phyloP scores from a whole-genome alignment of 2,888 invertebrate species.

The Artemia sp. region DNA sequence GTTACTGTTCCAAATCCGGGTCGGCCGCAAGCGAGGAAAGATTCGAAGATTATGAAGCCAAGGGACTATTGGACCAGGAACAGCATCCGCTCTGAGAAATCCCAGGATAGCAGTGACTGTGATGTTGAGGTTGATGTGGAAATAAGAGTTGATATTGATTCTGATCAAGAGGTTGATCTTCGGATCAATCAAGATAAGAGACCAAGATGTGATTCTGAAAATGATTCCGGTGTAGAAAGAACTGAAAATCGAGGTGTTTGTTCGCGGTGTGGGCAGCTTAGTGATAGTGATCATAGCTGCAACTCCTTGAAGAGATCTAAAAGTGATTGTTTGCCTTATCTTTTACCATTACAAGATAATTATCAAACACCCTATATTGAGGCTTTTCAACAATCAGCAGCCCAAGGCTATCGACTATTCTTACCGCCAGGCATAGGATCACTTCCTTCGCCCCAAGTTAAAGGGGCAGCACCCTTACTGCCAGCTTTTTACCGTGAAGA shows the following conservation, averaged over 20 bases:
- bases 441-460: constrained; percentile 10
- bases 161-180: constrained; percentile 22
- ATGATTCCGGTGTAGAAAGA: neutral
- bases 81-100: constrained; percentile 5
- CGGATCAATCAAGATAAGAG: constrained; percentile 18
- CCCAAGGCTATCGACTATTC: constrained; percentile 10
- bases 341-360: constrained; percentile 6
- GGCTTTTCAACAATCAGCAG: neutral
- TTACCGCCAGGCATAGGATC: neutral
- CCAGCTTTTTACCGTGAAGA: neutral
- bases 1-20: neutral
- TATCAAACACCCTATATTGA: constrained; percentile 6
- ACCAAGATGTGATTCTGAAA: neutral
- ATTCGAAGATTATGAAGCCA: constrained; percentile 7
- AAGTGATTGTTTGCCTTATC: constrained; percentile 8
- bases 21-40: neutral
- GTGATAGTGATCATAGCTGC: neutral
- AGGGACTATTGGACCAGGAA: constrained; percentile 13
- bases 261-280: neutral
- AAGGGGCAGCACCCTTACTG: neutral
- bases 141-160: constrained; percentile 17
- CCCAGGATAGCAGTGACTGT: constrained; percentile 14
- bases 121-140: constrained; percentile 21
- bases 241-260: neutral
- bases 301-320: neutral